phyloP scores from a whole-genome alignment of 2,888 invertebrate genomes.

The Tinea trinotella region DNA sequence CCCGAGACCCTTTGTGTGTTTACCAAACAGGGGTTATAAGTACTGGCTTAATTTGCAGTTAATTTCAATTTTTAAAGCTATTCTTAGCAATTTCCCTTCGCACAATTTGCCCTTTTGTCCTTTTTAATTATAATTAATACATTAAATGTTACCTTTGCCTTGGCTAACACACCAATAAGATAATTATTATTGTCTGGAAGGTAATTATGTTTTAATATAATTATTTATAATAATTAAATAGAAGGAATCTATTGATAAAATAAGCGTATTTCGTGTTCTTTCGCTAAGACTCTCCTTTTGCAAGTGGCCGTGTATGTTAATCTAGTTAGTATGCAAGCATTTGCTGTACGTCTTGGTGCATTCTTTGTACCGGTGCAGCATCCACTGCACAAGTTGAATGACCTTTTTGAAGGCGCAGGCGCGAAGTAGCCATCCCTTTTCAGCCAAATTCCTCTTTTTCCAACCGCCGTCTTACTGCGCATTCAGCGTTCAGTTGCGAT shows the following conservation, averaged over 20 bases:
- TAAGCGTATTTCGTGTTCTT: no score
- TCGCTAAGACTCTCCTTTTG: no score
- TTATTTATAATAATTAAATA: no score
- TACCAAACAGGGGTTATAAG: conserved; percentile 15
- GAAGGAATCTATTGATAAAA: no score
- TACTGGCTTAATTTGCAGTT: conserved; percentile 15
- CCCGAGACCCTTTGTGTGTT: conserved; percentile 17
- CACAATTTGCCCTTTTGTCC: not conserved
- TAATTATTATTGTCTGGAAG: no score
- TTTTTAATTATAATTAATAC: conserved; percentile 5
- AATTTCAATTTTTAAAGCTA: conserved; percentile 17
- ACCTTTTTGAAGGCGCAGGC: conserved; percentile 46
- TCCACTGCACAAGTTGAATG: conserved; percentile 54
- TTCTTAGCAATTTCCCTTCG: conserved; percentile 5
- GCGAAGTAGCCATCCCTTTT: conserved; percentile 36
- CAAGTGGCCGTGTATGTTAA: not conserved
- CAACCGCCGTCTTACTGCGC: conserved; percentile 56
- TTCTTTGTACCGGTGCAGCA: conserved; percentile 35
- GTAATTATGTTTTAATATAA: no score
- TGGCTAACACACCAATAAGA: no score
- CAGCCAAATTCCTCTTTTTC: conserved; percentile 38
- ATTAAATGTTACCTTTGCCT: no score
- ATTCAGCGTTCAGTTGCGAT: conserved; percentile 54
- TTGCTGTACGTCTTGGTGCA: conserved; percentile 13
- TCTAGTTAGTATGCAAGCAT: not conserved